Conservation (phyloP, 2,113 vertebrate genomes). For the Oryzias celebensis region DNA sequence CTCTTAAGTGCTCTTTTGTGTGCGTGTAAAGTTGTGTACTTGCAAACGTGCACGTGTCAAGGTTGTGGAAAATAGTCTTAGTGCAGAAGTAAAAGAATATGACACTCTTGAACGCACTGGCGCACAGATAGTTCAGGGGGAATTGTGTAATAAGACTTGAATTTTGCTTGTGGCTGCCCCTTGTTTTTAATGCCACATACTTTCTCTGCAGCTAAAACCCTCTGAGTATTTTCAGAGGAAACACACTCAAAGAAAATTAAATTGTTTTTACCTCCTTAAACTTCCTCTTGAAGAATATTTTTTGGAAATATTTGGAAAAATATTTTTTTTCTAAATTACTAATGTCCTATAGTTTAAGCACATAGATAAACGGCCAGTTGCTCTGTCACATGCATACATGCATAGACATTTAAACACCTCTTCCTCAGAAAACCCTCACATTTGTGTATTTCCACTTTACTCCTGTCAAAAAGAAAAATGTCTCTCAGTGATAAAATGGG, state of each 20-base stretch:
- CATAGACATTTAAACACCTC: no score
- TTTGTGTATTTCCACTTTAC: not conserved
- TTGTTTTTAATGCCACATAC: constrained; percentile 37
- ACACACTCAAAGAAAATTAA: constrained; percentile 12
- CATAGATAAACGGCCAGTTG: no score
- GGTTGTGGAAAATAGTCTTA: constrained; percentile 40
- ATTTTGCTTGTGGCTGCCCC: constrained; percentile 35
- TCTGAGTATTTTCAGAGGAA: constrained; percentile 27
- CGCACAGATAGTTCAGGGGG: constrained; percentile 15
- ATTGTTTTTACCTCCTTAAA: constrained; percentile 7
- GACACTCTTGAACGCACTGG: constrained; percentile 28
- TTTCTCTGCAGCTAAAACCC: constrained; percentile 21
- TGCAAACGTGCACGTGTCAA: constrained; percentile 13
- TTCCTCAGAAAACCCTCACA: no score
- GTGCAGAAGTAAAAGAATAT: constrained; percentile 38
- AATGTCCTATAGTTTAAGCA: no score
- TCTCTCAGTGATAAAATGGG: no score
- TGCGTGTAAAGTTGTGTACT: constrained; percentile 19
- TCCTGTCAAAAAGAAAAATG: not conserved
- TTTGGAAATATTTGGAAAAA: no score
- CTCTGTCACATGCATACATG: no score
- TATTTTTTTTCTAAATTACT: no score
- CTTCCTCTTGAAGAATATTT: constrained; percentile 15
- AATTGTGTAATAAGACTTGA: constrained; percentile 39
- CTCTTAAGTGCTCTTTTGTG: constrained; percentile 38